phyloP scores from a whole-genome alignment of 2,888 invertebrate species.

The Heliconius charithonia region DNA sequence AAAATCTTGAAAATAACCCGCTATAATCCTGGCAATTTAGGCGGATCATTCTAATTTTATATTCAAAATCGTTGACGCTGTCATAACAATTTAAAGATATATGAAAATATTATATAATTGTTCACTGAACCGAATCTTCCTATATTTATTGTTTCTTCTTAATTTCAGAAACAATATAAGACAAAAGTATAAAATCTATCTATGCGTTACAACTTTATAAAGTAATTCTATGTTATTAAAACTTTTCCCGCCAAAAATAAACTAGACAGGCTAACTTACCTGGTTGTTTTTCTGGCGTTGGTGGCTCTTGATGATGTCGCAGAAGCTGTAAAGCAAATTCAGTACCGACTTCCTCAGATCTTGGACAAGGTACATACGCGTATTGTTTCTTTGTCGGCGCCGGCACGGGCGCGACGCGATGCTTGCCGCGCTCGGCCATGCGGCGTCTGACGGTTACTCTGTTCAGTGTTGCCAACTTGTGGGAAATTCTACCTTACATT shows the following conservation, averaged over 20 bases:
- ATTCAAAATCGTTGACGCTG: slow-evolving; percentile 29
- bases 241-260: slow-evolving; percentile 49
- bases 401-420: slow-evolving; percentile 81
- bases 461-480: slow-evolving; percentile 55
- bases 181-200: neutral
- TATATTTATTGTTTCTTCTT: neutral
- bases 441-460: slow-evolving; percentile 70
- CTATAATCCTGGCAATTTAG: slow-evolving; percentile 25
- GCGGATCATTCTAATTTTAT: slow-evolving; percentile 21
- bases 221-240: slow-evolving; percentile 20
- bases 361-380: slow-evolving; percentile 80
- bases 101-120: slow-evolving; percentile 5
- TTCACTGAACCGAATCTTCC: neutral
- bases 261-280: slow-evolving; percentile 36
- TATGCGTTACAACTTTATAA: neutral
- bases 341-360: slow-evolving; percentile 81
- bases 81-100: slow-evolving; percentile 29
- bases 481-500: slow-evolving; percentile 46
- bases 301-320: slow-evolving; percentile 53
- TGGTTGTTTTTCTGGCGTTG: slow-evolving; percentile 68
- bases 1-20: slow-evolving; percentile 11
- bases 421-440: slow-evolving; percentile 80
- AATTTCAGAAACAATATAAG: neutral
- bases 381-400: slow-evolving; percentile 78
- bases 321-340: slow-evolving; percentile 73